Percentiles rank a stretch among this genome's conserved stretches.
These are phyloP conservation scores for Rugalucina vietnamica DNA, from an alignment of 2,888 invertebrate genomes.

Conservation along the genomic window DNA sequence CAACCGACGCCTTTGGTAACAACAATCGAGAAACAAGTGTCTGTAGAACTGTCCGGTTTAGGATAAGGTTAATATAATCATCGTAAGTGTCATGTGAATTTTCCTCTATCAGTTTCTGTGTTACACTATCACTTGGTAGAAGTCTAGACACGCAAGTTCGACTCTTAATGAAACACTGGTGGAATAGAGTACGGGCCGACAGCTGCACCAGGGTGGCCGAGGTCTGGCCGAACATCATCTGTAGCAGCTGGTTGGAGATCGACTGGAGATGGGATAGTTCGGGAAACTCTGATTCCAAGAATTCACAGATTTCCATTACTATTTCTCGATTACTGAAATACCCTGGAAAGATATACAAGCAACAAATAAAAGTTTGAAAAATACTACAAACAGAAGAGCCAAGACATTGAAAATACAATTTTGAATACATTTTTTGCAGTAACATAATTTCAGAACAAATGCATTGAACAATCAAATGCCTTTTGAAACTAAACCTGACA, in stretches of 20 bases:
- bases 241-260: slow-evolving; percentile 65
- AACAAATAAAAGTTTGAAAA: neutral
- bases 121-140: slow-evolving; percentile 66
- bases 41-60: slow-evolving; percentile 73
- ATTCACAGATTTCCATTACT: slow-evolving; percentile 70
- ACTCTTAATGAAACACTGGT: slow-evolving; percentile 71
- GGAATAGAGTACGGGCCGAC: slow-evolving; percentile 73
- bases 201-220: slow-evolving; percentile 74
- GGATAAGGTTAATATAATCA: slow-evolving; percentile 73
- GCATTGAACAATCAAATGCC: no score
- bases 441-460: no score
- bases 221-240: slow-evolving; percentile 76
- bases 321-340: slow-evolving; percentile 74
- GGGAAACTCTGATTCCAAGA: slow-evolving; percentile 72
- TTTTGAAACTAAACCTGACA: no score
- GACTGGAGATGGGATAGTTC: slow-evolving; percentile 71
- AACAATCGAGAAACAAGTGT: slow-evolving; percentile 63
- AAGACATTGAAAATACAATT: no score
- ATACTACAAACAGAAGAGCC: no score
- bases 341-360: no score
- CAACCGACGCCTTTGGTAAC: slow-evolving; percentile 68
- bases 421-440: no score
- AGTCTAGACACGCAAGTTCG: slow-evolving; percentile 66
- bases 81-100: slow-evolving; percentile 67
- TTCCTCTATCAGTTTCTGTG: slow-evolving; percentile 66